Conservation (phyloP, 2,113 vertebrate genomes). For the Limanda limanda region DNA sequence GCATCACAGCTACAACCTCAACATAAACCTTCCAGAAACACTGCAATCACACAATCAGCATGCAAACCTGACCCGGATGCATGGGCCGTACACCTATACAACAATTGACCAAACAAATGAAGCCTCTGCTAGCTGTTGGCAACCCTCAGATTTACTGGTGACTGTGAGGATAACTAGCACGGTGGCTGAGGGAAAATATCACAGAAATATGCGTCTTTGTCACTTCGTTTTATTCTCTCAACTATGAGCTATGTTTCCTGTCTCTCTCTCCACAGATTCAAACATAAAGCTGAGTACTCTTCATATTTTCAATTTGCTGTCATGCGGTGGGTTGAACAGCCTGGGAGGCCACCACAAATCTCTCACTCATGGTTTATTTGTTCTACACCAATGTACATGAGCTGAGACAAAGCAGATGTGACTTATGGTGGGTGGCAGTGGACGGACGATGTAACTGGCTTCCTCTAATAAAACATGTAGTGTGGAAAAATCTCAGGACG, state of each 20-base stretch:
- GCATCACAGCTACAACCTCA: no score
- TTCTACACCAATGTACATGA: slow-evolving; percentile 58
- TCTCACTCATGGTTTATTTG: slow-evolving; percentile 74
- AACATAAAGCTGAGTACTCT: slow-evolving; percentile 2
- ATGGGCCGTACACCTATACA: no score
- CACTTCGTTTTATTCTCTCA: not conserved
- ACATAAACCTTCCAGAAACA: no score
- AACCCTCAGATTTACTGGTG: no score
- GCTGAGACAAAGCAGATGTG: slow-evolving; percentile 58
- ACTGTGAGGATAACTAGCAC: no score
- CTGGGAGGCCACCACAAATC: slow-evolving; percentile 73
- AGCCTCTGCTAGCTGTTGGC: no score
- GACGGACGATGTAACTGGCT: slow-evolving; percentile 29
- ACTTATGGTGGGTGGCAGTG: slow-evolving; percentile 56
- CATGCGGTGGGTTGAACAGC: slow-evolving; percentile 41
- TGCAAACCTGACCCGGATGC: no score
- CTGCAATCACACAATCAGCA: no score
- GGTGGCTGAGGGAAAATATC: no score
- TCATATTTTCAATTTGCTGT: slow-evolving; percentile 29
- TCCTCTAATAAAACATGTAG: slow-evolving; percentile 40
- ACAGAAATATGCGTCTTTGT: not conserved
- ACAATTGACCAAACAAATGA: no score
- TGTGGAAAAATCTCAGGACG: slow-evolving; percentile 47
- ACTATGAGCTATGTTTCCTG: not conserved
- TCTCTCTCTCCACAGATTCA: not conserved